Base-by-base conservation (phyloP, 2,113 vertebrate genomes). In the Entelurus aequoreus region DNA sequence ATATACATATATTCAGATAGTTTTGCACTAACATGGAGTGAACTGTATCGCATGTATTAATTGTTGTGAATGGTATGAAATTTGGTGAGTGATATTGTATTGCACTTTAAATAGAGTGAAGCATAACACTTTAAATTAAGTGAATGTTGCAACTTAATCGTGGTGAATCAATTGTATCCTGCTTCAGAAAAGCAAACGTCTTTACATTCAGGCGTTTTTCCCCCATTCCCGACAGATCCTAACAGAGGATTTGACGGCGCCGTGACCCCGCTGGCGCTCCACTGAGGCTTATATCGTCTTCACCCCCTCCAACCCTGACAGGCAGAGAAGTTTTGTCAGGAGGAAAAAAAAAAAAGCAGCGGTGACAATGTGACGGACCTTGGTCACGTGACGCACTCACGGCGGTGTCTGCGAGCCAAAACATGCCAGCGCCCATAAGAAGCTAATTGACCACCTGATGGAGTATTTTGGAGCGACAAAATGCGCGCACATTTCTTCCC, bases 261-360 rank as follows among this genome's bases (percentile, higher is more conserved):
- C 9, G 11, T 69, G 64, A 80, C 75, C 79, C 79, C 48, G 72
- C 44, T 66, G 42, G 64, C 69, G 60, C 48, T 69, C 72, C n/a
- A 69, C 54, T 68, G 42, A 46, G 42, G 65, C 64, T 81, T 77
- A 77, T 77, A 80, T 82, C 67, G 9, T 51, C 78, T 83, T 80
- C 76, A 48, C 69, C 42, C 52, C 48, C 49, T 51, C 6, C 51
- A 21, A 28, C 51, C 12, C 4, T 12, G 61, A 46, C 47, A 28
- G 53, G 42, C 1, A 62, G 54, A 69, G 40, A 62, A 6, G 8
- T 62, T 28, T 79, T 62, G 65, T 61, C 72, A 59, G 21, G 48
- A 11, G 63, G 55, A 62, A 71, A 59, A 9, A 53, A 54, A 46
- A 73, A 71, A 66, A 74, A 62, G 48, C 51, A 61, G 44, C 2